A percentile compares a stretch with the other conserved stretches of the same genome.
Evolutionary conservation across 1,140 invertebrate species (phyloP).

Genomic region (Chrysomallon squamiferum): DNA sequence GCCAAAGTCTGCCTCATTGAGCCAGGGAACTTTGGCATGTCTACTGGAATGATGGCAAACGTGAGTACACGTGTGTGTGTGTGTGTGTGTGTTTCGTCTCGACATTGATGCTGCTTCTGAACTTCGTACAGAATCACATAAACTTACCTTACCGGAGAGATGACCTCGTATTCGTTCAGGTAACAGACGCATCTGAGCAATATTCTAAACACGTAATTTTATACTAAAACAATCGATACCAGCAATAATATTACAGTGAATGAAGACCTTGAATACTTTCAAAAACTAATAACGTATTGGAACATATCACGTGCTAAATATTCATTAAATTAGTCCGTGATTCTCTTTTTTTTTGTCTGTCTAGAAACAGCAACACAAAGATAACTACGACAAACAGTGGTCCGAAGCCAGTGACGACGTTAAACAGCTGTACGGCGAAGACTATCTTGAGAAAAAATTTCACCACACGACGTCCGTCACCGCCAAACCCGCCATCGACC

Average conservation of each 20-base stretch:
- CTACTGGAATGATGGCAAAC: constrained; percentile 30
- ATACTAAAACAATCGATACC: too few species aligned
- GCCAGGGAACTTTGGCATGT: constrained; percentile 49
- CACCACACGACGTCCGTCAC: constrained; percentile 3
- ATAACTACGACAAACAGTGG: constrained; percentile 25
- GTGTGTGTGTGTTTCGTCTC: not conserved
- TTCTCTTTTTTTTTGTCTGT: too few species aligned
- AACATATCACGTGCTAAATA: too few species aligned
- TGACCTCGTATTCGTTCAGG: too few species aligned
- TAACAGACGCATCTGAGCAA: too few species aligned
- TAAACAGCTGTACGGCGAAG: constrained; percentile 32
- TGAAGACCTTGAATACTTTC: too few species aligned
- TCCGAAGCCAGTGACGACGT: constrained; percentile 24
- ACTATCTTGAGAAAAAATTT: constrained; percentile 33
- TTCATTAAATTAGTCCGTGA: too few species aligned
- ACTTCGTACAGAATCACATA: too few species aligned
- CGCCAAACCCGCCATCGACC: constrained; percentile 16
- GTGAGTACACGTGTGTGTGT: not conserved
- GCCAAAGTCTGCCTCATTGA: constrained; percentile 53
- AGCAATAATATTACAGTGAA: too few species aligned
- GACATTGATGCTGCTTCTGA: not conserved
- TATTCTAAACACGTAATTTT: too few species aligned
- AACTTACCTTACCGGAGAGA: too few species aligned
- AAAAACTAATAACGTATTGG: too few species aligned
- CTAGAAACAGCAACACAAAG: constrained; percentile 21